These are phyloP conservation scores for Odontamblyopus rebecca DNA, from an alignment of 2,797 vertebrate species.

Conservation along the genomic window DNA sequence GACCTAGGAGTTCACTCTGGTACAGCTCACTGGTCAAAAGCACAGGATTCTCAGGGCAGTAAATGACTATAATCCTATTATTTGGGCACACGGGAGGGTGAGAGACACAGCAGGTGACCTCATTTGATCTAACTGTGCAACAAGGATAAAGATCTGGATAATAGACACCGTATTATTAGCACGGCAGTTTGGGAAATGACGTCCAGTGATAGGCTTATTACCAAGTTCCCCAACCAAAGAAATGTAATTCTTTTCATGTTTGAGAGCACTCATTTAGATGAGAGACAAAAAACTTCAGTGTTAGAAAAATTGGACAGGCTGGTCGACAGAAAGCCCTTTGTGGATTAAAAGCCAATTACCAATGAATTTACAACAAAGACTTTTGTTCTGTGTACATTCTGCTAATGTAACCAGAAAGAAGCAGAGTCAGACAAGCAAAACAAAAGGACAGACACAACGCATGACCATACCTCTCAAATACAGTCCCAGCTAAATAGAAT, in stretches of 20 bases:
- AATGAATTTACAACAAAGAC: constrained; percentile 43
- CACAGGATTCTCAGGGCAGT: constrained; percentile 25
- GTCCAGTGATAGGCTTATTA: constrained; percentile 54
- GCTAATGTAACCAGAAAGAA: neutral
- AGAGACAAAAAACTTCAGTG: constrained; percentile 17
- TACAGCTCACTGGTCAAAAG: constrained; percentile 40
- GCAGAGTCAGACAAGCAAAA: neutral
- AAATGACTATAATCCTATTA: constrained; percentile 57
- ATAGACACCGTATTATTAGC: constrained; percentile 52
- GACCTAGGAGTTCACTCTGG: constrained; percentile 11
- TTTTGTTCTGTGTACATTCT: neutral
- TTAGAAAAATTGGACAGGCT: constrained; percentile 28
- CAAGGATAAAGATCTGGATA: constrained; percentile 60
- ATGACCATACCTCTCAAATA: neutral
- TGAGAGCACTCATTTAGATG: constrained; percentile 37
- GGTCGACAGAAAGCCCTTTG: constrained; percentile 4
- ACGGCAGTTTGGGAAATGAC: constrained; percentile 45
- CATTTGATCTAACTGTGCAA: constrained; percentile 65
- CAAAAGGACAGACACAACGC: neutral
- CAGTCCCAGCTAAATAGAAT: neutral
- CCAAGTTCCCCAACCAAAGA: constrained; percentile 36
- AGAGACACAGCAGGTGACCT: constrained; percentile 60
- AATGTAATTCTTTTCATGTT: constrained; percentile 30
- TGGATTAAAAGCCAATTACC: constrained; percentile 28
- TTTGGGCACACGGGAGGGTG: constrained; percentile 46